phyloP scores from a whole-genome alignment of 2,888 invertebrate species.

The Achlya flavicornis region DNA sequence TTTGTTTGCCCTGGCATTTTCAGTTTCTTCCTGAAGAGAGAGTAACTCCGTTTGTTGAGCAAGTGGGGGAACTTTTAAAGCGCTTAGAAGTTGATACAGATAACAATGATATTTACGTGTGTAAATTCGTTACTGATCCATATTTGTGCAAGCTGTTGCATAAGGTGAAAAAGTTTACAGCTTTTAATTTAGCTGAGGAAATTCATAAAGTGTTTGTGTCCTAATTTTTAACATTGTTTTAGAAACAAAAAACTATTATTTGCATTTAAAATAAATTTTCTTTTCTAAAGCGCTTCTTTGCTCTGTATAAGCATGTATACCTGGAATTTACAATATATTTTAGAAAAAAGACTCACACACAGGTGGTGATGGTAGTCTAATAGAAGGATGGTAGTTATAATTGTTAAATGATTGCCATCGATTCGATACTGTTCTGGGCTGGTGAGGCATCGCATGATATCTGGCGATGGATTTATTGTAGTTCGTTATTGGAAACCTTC shows the following conservation, averaged over 20 bases:
- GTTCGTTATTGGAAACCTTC: conserved; percentile 90
- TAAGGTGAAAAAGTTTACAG: conserved; percentile 68
- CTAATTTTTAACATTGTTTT: conserved; percentile 4
- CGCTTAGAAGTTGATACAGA: conserved; percentile 64
- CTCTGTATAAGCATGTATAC: conserved; percentile 82
- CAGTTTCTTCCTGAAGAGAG: conserved; percentile 57
- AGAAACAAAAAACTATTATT: neutral
- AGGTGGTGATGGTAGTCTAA: too few species aligned
- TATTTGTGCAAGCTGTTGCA: conserved; percentile 64
- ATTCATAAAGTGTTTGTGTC: conserved; percentile 46
- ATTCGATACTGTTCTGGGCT: conserved; percentile 83
- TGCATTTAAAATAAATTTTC: neutral
- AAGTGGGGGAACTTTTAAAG: conserved; percentile 54
- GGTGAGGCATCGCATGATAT: conserved; percentile 94
- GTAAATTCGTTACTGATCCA: conserved; percentile 63
- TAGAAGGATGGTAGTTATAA: too few species aligned
- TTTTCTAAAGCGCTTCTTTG: conserved; percentile 87
- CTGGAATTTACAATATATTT: neutral
- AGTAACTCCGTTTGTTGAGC: conserved; percentile 54
- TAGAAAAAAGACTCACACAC: neutral
- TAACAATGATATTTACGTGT: conserved; percentile 67
- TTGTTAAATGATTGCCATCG: too few species aligned
- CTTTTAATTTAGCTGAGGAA: conserved; percentile 58
- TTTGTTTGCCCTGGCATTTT: conserved; percentile 75
- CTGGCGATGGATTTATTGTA: conserved; percentile 93